Percentiles rank a stretch among this genome's conserved stretches.
Evolutionary conservation across 37 sponge, comb jelly and placozoan genomes (phyloP).

Genomic region (Crambe crambe): DNA sequence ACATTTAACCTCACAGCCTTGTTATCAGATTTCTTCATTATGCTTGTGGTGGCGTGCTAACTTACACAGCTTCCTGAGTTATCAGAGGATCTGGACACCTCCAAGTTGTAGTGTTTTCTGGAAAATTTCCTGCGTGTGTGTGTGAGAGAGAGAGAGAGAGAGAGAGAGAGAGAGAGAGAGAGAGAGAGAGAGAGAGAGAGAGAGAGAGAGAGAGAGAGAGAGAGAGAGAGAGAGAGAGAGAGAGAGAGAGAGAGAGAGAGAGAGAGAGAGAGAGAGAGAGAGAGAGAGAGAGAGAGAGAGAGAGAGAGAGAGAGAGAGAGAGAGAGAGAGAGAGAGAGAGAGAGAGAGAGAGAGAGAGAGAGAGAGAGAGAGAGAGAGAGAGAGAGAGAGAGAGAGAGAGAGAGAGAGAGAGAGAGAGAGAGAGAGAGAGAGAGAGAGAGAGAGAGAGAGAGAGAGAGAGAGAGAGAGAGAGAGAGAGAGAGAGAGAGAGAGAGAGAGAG

Average conservation of each 20-base stretch:
- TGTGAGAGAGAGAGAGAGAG: not conserved
- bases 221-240: not conserved
- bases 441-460: too few species aligned
- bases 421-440: not conserved
- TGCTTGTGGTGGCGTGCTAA: too few species aligned
- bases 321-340: not conserved
- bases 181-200: not conserved
- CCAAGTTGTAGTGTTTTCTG: too few species aligned
- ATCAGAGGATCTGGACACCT: too few species aligned
- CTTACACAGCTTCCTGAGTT: too few species aligned
- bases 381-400: not conserved
- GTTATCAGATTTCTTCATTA: too few species aligned
- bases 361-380: not conserved
- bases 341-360: not conserved
- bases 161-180: not conserved
- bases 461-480: too few species aligned
- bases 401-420: not conserved
- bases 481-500: too few species aligned
- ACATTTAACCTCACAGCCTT: too few species aligned
- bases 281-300: not conserved
- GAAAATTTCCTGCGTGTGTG: too few species aligned
- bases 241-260: not conserved
- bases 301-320: not conserved
- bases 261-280: not conserved
- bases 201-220: not conserved